Evolutionary conservation across 1,140 invertebrate genomes (phyloP).

Genomic region (Temnothorax longispinosus): DNA sequence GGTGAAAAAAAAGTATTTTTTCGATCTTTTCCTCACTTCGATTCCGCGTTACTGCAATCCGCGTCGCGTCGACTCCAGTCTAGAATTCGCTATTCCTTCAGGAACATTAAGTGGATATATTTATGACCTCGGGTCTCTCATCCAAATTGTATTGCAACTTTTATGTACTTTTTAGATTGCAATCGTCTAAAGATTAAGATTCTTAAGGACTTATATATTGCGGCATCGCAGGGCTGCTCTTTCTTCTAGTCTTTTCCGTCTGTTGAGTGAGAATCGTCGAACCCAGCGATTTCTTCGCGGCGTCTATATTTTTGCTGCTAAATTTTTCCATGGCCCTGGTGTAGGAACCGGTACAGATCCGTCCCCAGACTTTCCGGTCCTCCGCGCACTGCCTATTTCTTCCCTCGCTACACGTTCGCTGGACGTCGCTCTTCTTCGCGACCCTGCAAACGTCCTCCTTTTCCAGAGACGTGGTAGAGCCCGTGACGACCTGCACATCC

Average conservation of each 20-base stretch:
- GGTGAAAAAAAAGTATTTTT: background rate
- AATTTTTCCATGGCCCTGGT: slow-evolving; percentile 86
- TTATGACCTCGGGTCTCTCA: background rate
- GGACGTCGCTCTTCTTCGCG: slow-evolving; percentile 59
- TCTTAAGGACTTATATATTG: slow-evolving; percentile 75
- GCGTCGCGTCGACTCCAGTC: background rate
- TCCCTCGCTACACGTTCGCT: slow-evolving; percentile 65
- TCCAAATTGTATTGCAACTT: slow-evolving; percentile 2
- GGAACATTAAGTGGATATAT: slow-evolving; percentile 7
- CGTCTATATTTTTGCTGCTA: slow-evolving; percentile 74
- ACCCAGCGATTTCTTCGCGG: slow-evolving; percentile 69
- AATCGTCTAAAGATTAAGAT: slow-evolving; percentile 21
- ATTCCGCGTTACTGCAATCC: background rate
- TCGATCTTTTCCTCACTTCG: background rate
- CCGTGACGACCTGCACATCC: slow-evolving; percentile 70
- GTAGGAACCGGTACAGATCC: slow-evolving; percentile 85
- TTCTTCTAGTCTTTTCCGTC: slow-evolving; percentile 80
- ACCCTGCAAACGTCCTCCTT: slow-evolving; percentile 71
- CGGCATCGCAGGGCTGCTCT: slow-evolving; percentile 81
- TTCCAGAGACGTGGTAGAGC: slow-evolving; percentile 73
- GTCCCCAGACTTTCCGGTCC: slow-evolving; percentile 80
- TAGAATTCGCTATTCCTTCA: slow-evolving; percentile 32
- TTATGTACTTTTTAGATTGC: background rate
- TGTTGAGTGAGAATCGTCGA: slow-evolving; percentile 62
- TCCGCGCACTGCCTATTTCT: slow-evolving; percentile 68